Percentiles rank a stretch among this genome's conserved stretches.
Evolutionary conservation across 2,113 vertebrate species (phyloP).

Genomic region (Sigmodon hispidus): DNA sequence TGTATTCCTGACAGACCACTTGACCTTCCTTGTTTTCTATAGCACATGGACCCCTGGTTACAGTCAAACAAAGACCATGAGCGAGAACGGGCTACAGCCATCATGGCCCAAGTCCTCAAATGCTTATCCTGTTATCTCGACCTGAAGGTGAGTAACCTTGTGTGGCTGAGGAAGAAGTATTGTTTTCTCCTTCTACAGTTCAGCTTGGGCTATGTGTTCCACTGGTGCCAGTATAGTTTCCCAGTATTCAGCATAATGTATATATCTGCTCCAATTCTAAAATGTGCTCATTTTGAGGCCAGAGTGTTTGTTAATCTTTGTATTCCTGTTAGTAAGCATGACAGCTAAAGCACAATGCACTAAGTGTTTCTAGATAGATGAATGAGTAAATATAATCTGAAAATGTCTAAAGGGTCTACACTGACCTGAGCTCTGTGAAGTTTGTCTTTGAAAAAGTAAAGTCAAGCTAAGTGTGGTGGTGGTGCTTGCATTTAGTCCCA

Average conservation of each 20-base stretch:
- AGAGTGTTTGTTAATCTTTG: constrained; percentile 25
- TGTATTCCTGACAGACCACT: constrained; percentile 2
- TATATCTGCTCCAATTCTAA: not conserved
- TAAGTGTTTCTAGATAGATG: not conserved
- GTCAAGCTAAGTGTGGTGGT: not conserved
- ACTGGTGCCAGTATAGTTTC: not conserved
- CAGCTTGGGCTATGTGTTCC: not conserved
- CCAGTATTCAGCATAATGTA: not conserved
- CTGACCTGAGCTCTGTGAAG: not conserved
- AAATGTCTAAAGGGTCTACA: not conserved
- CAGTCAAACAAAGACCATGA: constrained; percentile 65
- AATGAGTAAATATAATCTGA: not conserved
- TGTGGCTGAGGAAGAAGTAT: not conserved
- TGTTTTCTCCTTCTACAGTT: not conserved
- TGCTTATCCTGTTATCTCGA: constrained; percentile 67
- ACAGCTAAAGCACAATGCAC: not conserved
- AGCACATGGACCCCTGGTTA: constrained; percentile 74
- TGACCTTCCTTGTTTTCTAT: not conserved
- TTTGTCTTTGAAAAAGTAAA: constrained; percentile 10
- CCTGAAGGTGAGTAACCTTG: constrained; percentile 67
- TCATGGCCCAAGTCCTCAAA: constrained; percentile 65
- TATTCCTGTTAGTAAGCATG: not conserved
- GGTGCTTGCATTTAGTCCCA: not conserved
- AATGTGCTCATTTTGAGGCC: not conserved
- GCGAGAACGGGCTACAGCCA: constrained; percentile 39